Evolutionary conservation across 2,797 vertebrate genomes (phyloP).

Genomic region (Syngnathus rostellatus): DNA sequence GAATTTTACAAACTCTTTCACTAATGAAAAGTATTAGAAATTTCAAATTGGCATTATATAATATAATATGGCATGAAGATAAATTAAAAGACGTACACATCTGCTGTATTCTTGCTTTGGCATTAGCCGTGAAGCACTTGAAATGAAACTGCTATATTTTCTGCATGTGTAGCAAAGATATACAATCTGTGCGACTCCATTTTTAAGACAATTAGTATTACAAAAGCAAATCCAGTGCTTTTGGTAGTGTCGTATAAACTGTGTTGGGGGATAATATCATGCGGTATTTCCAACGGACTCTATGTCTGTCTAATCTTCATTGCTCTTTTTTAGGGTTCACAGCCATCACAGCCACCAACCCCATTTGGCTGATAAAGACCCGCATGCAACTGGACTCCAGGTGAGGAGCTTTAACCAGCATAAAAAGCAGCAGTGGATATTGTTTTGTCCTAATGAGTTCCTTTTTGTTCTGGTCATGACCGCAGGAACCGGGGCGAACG

Average conservation of each 20-base stretch:
- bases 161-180: background rate
- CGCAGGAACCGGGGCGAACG: slow-evolving; percentile 84
- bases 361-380: slow-evolving; percentile 98
- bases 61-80: background rate
- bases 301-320: slow-evolving; percentile 50
- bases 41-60: background rate
- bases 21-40: too few relatives aligned
- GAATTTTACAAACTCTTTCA: background rate
- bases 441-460: background rate
- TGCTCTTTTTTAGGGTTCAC: slow-evolving; percentile 84
- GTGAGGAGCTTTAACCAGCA: slow-evolving; percentile 64
- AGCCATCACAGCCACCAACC: slow-evolving; percentile 96
- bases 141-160: background rate
- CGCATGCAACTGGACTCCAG: slow-evolving; percentile 94
- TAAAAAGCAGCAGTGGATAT: background rate
- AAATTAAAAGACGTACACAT: background rate
- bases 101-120: background rate
- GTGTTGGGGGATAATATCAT: slow-evolving; percentile 11
- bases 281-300: slow-evolving; percentile 31
- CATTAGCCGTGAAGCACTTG: background rate
- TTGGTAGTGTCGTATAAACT: slow-evolving; percentile 17
- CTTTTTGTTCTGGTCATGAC: slow-evolving; percentile 1
- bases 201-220: background rate
- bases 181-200: background rate
- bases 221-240: slow-evolving; percentile 37